These are phyloP conservation scores for Oreochromis niloticus DNA, from an alignment of 2,113 vertebrate genomes.

Conservation along the genomic window DNA sequence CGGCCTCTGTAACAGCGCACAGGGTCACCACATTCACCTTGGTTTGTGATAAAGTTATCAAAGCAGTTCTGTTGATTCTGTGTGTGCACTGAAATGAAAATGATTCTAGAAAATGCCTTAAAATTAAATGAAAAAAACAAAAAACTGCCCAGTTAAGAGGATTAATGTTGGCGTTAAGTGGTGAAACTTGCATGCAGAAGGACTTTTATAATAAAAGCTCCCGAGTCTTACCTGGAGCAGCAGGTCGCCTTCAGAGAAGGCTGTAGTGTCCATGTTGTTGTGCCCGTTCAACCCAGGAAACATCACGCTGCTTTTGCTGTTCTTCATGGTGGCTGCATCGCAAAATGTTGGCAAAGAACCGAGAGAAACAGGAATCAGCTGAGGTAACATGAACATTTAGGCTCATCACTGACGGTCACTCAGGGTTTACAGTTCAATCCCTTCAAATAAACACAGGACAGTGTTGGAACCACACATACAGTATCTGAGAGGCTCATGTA, in stretches of 20 bases:
- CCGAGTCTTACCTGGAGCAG: constrained; percentile 73
- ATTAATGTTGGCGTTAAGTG: not conserved
- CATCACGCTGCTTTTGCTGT: not conserved
- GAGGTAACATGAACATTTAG: not conserved
- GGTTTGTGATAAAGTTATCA: not conserved
- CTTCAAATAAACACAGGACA: not conserved
- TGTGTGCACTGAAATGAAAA: not conserved
- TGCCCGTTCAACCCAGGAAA: not conserved
- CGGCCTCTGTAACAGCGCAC: not conserved
- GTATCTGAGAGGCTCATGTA: not conserved
- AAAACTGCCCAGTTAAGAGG: not conserved
- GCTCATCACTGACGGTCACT: too few relatives aligned
- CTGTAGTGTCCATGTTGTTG: not conserved
- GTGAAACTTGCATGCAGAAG: not conserved
- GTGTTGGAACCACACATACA: not conserved
- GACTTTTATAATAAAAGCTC: not conserved
- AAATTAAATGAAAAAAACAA: not conserved
- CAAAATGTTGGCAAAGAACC: not conserved
- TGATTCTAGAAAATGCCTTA: not conserved
- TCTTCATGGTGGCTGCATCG: constrained; percentile 58
- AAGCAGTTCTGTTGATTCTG: not conserved
- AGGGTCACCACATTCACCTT: not conserved
- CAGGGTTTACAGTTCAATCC: too few relatives aligned
- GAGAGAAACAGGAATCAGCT: not conserved
- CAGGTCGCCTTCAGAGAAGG: constrained; percentile 74